Evolutionary conservation across 2,113 vertebrate genomes (phyloP).

Genomic region (Tursiops truncatus): DNA sequence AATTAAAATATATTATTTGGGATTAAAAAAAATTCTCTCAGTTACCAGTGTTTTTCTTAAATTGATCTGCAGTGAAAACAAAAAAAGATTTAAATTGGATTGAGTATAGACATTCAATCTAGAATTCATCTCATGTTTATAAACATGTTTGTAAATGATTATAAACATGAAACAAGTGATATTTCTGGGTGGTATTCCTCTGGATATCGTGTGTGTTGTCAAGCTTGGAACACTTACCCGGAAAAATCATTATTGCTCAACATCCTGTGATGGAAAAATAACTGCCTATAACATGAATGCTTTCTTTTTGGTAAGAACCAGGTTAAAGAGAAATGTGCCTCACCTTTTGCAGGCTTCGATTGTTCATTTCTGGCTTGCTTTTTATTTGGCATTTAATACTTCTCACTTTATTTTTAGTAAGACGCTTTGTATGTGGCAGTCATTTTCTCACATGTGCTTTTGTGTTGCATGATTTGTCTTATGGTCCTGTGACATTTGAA

Average conservation of each 20-base stretch:
- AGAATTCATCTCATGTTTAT: neutral
- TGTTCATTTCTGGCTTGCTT: conserved; percentile 53
- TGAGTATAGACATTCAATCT: neutral
- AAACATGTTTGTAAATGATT: neutral
- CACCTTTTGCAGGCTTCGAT: conserved; percentile 12
- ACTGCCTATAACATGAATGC: neutral
- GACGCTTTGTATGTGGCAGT: conserved; percentile 46
- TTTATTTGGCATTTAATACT: conserved; percentile 40
- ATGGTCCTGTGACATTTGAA: conserved; percentile 8
- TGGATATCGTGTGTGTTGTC: neutral
- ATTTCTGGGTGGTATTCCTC: neutral
- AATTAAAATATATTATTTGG: neutral
- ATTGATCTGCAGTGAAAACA: neutral
- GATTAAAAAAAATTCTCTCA: neutral
- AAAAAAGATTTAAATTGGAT: conserved; percentile 33
- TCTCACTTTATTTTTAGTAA: conserved; percentile 25
- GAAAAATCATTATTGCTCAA: conserved; percentile 26
- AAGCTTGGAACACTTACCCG: conserved; percentile 12
- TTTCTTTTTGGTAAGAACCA: neutral
- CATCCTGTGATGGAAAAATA: conserved; percentile 36
- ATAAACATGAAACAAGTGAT: neutral
- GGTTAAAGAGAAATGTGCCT: neutral
- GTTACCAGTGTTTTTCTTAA: conserved; percentile 3
- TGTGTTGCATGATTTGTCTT: conserved; percentile 65
- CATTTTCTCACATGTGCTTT: conserved; percentile 37